Percentiles rank a stretch among this genome's conserved stretches.
Conservation (phyloP, 2,888 invertebrate genomes). For the Cataglyphis cursor region DNA sequence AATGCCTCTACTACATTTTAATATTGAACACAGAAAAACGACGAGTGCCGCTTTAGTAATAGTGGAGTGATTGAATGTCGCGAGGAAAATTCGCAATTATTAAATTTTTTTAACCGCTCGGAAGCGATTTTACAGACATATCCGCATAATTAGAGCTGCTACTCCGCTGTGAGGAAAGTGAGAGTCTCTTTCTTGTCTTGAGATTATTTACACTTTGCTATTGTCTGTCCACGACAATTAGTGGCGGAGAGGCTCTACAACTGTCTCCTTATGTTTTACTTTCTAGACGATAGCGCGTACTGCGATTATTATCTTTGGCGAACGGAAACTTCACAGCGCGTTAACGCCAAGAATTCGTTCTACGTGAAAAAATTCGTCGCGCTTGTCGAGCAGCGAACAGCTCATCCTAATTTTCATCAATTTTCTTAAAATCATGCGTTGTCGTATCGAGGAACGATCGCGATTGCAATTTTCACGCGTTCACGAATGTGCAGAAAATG, state of each 20-base stretch:
- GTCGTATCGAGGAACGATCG: conserved; percentile 7
- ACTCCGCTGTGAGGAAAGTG: conserved; percentile 31
- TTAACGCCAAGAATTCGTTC: conserved; percentile 45
- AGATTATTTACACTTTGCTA: conserved; percentile 24
- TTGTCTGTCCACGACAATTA: conserved; percentile 54
- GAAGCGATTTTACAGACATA: conserved; percentile 49
- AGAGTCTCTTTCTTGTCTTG: conserved; percentile 36
- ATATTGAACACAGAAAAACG: neutral
- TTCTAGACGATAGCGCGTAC: conserved; percentile 60
- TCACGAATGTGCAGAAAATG: conserved; percentile 5
- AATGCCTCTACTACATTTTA: neutral
- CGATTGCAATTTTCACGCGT: conserved; percentile 25
- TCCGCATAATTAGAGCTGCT: conserved; percentile 39
- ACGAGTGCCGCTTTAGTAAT: neutral
- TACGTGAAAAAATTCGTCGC: conserved; percentile 38
- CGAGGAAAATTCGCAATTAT: conserved; percentile 9
- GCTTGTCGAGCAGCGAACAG: conserved; percentile 27
- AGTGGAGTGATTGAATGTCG: conserved; percentile 24
- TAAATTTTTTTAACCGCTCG: conserved; percentile 6
- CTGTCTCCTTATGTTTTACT: conserved; percentile 59
- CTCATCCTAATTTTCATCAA: conserved; percentile 30
- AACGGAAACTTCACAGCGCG: conserved; percentile 32
- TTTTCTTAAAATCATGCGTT: conserved; percentile 16
- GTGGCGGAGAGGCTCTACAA: conserved; percentile 19
- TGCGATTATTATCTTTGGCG: conserved; percentile 33